Percentiles rank a stretch among this genome's conserved stretches.
phyloP scores from a whole-genome alignment of 2,888 invertebrate genomes.

The Papilio gigon region DNA sequence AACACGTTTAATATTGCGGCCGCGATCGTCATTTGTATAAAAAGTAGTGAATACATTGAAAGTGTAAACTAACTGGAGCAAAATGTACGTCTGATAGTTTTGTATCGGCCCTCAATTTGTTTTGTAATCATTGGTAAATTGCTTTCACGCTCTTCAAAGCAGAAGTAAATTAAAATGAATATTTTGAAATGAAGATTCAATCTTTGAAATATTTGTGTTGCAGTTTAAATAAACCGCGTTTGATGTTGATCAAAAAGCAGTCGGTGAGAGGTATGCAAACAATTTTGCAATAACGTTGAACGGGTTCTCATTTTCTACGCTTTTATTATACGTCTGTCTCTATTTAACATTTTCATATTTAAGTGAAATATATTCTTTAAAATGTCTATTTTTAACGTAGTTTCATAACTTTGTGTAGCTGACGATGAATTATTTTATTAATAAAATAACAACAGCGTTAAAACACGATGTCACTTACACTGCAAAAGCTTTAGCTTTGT shows the following conservation, averaged over 20 bases:
- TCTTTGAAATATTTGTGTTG: conserved; percentile 9
- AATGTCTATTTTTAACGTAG: neutral
- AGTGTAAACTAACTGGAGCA: too few species aligned
- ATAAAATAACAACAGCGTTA: too few species aligned
- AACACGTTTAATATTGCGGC: neutral
- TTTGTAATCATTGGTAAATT: conserved; percentile 7
- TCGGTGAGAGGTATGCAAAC: conserved; percentile 12
- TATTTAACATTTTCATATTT: neutral
- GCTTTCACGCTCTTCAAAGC: conserved; percentile 3
- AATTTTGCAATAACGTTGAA: conserved; percentile 18
- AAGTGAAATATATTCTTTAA: neutral
- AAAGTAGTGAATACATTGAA: neutral
- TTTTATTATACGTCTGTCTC: neutral
- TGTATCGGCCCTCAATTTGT: neutral
- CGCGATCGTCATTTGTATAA: neutral
- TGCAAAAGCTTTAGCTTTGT: too few species aligned
- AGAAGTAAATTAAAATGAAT: neutral
- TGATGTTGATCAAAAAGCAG: conserved; percentile 17
- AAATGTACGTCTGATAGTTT: neutral
- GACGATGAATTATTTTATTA: neutral
- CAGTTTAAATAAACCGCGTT: conserved; percentile 16
- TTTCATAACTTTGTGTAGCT: neutral
- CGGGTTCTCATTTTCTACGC: neutral
- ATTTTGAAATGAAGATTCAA: conserved; percentile 15
- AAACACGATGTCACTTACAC: too few species aligned